phyloP scores from a whole-genome alignment of 2,888 invertebrate genomes.

The Idaea biselata region DNA sequence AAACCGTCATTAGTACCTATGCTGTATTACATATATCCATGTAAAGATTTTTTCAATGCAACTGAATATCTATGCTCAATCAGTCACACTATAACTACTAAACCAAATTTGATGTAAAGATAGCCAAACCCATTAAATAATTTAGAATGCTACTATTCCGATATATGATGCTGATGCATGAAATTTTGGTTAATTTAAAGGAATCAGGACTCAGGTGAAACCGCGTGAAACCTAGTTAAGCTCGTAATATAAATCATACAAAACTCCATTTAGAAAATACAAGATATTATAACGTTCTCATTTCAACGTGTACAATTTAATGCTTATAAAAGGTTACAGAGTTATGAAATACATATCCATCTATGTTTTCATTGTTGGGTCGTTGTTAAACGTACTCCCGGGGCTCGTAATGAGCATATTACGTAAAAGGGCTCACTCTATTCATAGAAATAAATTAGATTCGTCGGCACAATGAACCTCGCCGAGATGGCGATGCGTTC shows the following conservation, averaged over 20 bases:
- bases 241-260: background rate
- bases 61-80: no score
- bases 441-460: slow-evolving; percentile 64
- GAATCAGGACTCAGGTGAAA: background rate
- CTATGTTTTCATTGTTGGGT: slow-evolving; percentile 35
- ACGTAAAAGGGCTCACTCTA: slow-evolving; percentile 59
- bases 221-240: background rate
- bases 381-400: slow-evolving; percentile 42
- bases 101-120: no score
- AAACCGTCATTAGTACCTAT: no score
- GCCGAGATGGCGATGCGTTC: slow-evolving; percentile 5
- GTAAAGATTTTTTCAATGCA: no score
- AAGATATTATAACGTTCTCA: slow-evolving; percentile 10
- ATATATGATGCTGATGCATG: no score
- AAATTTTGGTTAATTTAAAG: background rate
- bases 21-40: no score
- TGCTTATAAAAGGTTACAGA: slow-evolving; percentile 20
- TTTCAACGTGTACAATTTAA: slow-evolving; percentile 26
- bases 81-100: no score
- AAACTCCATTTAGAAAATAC: background rate
- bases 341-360: slow-evolving; percentile 24
- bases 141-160: no score
- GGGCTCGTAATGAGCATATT: slow-evolving; percentile 56
- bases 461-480: slow-evolving; percentile 41
- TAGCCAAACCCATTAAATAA: no score